Evolutionary conservation across 53 echinoderm and acorn worm genomes (phyloP), one percentile per base, ranked within the genome.

Genomic region (Paracentrotus lividus): DNA sequence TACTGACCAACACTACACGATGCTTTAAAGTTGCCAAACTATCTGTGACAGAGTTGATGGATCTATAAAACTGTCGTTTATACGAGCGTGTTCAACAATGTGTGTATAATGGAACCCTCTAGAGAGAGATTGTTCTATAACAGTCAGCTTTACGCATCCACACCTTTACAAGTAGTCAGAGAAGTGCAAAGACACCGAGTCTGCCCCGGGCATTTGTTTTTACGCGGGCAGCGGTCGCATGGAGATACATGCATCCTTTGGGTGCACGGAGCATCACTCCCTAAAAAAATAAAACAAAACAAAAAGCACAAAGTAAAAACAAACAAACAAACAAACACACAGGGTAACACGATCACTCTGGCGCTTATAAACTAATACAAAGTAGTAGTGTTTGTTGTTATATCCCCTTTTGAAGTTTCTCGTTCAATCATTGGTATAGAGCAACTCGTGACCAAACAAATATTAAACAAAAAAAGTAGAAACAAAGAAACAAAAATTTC

Each of bases 151-250:
- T 78, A 23, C 78, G 78, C 78, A 23, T 45, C 78, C 78, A 78
- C 78, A 78, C 78, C 78, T 78, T 78, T 10, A 78, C 44, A 78
- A 78, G 78, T 78, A 78, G 44, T n/a, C 47, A 8, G 24, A 78
- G 78, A 78, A 78, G 78, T 78, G 78, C 78, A 78, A 45, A 78
- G 78, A 78, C 78, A 78, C 78, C 45, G 78, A 44, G 24, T n/a
- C 10, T 8, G 78, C 78, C 47, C 16, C 8, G 44, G 78, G 78
- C 78, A 38, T 3, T 69, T 8, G 34, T 60, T 24, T 31, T 31
- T 4, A 31, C 18, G 29, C 38, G 15, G 15, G 15, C 34, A 15
- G 69, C 16, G 38, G 18, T 15, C 3, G 38, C 13, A 38, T 34
- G 34, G 69, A 69, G 16, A 8, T 69, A 38, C 38, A 20, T 38